These are phyloP conservation scores for Callionymus lyra DNA, from an alignment of 2,113 vertebrate genomes.

Conservation along the genomic window DNA sequence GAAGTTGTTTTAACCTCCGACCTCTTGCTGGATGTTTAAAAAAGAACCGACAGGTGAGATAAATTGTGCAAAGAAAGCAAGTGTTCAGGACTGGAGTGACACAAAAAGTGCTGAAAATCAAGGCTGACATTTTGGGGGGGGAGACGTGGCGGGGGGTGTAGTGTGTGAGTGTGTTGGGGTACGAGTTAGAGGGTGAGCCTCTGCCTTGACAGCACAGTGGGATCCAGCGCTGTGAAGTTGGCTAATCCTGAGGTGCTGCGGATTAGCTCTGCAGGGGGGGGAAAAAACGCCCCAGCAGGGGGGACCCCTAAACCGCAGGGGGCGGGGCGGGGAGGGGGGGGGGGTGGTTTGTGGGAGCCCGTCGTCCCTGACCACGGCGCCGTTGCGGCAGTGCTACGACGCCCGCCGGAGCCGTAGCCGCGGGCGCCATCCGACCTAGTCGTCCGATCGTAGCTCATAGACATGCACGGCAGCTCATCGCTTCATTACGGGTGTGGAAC, in stretches of 20 bases:
- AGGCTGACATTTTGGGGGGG: neutral
- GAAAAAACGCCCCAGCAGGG: constrained; percentile 20
- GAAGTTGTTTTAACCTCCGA: no score
- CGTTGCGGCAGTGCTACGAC: constrained; percentile 5
- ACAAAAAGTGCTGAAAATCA: constrained; percentile 8
- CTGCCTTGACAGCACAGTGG: constrained; percentile 48
- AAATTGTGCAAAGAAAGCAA: neutral
- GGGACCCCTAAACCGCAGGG: constrained; percentile 36
- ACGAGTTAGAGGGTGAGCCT: constrained; percentile 3
- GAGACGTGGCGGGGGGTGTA: constrained; percentile 2
- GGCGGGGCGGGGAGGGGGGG: constrained; percentile 53
- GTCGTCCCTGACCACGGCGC: constrained; percentile 24
- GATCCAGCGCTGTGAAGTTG: constrained; percentile 48
- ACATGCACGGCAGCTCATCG: constrained; percentile 14
- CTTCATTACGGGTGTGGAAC: constrained; percentile 15
- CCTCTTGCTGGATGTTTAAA: no score
- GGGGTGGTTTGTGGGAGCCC: constrained; percentile 37
- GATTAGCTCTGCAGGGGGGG: constrained; percentile 56
- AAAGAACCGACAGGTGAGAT: no score
- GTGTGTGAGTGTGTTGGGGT: constrained; percentile 3
- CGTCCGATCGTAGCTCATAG: neutral
- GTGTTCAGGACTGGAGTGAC: constrained; percentile 1
- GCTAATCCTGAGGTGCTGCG: constrained; percentile 55
- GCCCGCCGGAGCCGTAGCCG: neutral
- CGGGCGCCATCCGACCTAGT: neutral